These are phyloP conservation scores for Nineta flava DNA, from an alignment of 2,888 invertebrate species.

Conservation along the genomic window DNA sequence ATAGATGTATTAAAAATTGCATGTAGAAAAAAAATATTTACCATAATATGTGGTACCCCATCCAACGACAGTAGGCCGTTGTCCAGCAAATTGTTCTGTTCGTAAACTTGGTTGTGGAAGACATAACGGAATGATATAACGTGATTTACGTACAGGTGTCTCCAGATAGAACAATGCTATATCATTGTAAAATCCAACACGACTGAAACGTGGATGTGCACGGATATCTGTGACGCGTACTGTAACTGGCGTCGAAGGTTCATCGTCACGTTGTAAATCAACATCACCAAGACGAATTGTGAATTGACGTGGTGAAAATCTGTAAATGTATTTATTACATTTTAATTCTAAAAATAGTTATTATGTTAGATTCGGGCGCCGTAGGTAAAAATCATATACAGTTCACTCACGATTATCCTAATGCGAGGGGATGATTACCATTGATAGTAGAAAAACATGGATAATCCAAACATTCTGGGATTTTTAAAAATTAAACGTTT, in stretches of 20 bases:
- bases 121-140: conserved; percentile 78
- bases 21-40: conserved; percentile 16
- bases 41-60: conserved; percentile 86
- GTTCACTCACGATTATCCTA: not conserved
- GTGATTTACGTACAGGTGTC: conserved; percentile 59
- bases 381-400: not conserved
- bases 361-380: not conserved
- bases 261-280: conserved; percentile 68
- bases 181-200: conserved; percentile 89
- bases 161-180: conserved; percentile 71
- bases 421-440: too few species aligned
- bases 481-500: too few species aligned
- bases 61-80: conserved; percentile 74
- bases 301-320: conserved; percentile 77
- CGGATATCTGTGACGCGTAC: conserved; percentile 60
- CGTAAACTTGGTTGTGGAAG: conserved; percentile 48
- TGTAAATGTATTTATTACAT: conserved; percentile 22
- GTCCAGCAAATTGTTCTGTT: conserved; percentile 49
- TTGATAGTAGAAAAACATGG: too few species aligned
- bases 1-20: too few species aligned
- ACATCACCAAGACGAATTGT: conserved; percentile 80
- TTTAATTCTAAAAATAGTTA: too few species aligned
- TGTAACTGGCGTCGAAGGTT: conserved; percentile 70
- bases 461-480: too few species aligned
- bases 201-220: conserved; percentile 71